phyloP scores from a whole-genome alignment of 1,140 invertebrate genomes.

The Drosophila nigromelanica region DNA sequence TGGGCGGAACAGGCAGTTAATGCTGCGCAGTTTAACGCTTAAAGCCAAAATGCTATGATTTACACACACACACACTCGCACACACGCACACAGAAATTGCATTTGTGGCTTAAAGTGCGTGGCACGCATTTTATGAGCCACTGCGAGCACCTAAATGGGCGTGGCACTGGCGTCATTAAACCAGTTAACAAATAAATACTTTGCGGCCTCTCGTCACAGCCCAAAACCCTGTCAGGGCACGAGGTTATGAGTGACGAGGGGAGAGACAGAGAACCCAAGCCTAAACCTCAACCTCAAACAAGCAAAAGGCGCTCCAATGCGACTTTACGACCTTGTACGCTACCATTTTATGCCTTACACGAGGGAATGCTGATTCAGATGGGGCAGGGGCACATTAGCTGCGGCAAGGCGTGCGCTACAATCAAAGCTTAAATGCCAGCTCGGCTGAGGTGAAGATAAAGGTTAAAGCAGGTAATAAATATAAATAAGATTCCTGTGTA shows the following conservation, averaged over 20 bases:
- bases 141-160: constrained; percentile 27
- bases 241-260: constrained; percentile 3
- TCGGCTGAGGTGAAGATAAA: constrained; percentile 1
- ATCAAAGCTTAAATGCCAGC: constrained; percentile 12
- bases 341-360: constrained; percentile 31
- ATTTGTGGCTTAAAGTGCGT: constrained; percentile 74
- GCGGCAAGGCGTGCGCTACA: constrained; percentile 7
- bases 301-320: constrained; percentile 24
- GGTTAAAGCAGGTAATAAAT: constrained; percentile 11
- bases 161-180: constrained; percentile 72
- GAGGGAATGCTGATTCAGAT: constrained; percentile 24
- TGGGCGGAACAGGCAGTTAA: constrained; percentile 69
- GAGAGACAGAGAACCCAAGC: not conserved
- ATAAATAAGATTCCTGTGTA: not conserved
- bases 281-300: constrained; percentile 3
- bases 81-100: constrained; percentile 41
- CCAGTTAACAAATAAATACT: constrained; percentile 81
- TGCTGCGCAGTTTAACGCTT: constrained; percentile 76
- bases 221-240: not conserved
- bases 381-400: constrained; percentile 14
- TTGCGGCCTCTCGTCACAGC: constrained; percentile 45
- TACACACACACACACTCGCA: constrained; percentile 40
- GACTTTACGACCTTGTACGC: constrained; percentile 34
- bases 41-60: constrained; percentile 81
- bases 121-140: constrained; percentile 64